phyloP scores from a whole-genome alignment of 2,113 vertebrate genomes.

The Bungarus multicinctus region DNA sequence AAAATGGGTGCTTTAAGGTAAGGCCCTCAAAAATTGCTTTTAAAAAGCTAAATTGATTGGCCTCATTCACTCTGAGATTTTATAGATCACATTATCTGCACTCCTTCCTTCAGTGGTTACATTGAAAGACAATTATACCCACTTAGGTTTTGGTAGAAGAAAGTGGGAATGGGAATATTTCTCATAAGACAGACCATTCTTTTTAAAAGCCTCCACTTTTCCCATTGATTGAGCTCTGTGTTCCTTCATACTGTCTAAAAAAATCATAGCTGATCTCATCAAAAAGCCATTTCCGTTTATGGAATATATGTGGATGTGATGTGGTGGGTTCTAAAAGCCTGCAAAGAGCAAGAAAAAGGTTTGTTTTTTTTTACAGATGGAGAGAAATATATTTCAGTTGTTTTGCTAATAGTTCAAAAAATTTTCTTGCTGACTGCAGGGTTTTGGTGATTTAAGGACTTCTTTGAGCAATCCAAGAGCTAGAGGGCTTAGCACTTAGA shows the following conservation, averaged over 20 bases:
- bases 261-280: neutral
- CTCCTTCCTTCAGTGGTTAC: neutral
- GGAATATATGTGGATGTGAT: neutral
- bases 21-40: neutral
- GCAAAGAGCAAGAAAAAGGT: neutral
- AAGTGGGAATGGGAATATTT: neutral
- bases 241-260: neutral
- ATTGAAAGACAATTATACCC: neutral
- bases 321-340: neutral
- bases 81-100: neutral
- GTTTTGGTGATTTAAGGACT: neutral
- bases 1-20: neutral
- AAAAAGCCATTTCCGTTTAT: neutral
- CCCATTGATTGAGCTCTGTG: neutral
- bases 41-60: neutral
- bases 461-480: neutral
- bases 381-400: neutral
- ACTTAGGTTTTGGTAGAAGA: neutral
- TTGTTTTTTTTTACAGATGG: neutral
- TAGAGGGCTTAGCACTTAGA: neutral
- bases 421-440: neutral
- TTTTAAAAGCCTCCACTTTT: neutral
- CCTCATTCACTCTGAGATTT: neutral
- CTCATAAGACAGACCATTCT: neutral
- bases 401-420: neutral